These are phyloP conservation scores for Emydocephalus ijimae DNA, from an alignment of 2,113 vertebrate species.

Conservation along the genomic window DNA sequence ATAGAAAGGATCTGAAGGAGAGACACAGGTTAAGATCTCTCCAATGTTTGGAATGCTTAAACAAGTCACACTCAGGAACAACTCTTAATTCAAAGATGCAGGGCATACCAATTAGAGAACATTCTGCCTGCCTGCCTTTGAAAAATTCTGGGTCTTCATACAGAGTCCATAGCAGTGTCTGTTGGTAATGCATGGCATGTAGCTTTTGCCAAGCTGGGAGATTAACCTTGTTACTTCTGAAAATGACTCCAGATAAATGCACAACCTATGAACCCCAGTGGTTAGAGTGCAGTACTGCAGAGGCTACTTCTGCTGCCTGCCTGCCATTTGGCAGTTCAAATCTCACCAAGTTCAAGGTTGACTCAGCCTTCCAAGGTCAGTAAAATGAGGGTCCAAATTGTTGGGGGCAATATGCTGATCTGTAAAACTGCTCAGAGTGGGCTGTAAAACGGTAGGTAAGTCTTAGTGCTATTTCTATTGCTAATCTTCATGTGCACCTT, in stretches of 20 bases:
- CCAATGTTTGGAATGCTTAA: background rate
- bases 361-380: too few species aligned
- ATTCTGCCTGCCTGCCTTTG: background rate
- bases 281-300: too few species aligned
- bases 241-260: background rate
- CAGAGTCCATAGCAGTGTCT: background rate
- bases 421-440: too few species aligned
- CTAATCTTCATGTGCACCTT: background rate
- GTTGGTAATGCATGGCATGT: background rate
- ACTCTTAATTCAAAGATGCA: background rate
- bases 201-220: background rate
- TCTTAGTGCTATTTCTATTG: too few species aligned
- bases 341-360: too few species aligned
- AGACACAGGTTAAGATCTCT: background rate
- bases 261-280: background rate
- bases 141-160: background rate
- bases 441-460: too few species aligned
- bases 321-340: too few species aligned
- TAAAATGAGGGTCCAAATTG: too few species aligned
- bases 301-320: too few species aligned
- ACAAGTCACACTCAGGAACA: background rate
- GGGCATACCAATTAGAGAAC: background rate
- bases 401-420: too few species aligned
- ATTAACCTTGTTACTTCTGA: background rate
- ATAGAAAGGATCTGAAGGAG: background rate